Conservation (phyloP, 1,140 invertebrate species). For the Drosophila baimaii region DNA sequence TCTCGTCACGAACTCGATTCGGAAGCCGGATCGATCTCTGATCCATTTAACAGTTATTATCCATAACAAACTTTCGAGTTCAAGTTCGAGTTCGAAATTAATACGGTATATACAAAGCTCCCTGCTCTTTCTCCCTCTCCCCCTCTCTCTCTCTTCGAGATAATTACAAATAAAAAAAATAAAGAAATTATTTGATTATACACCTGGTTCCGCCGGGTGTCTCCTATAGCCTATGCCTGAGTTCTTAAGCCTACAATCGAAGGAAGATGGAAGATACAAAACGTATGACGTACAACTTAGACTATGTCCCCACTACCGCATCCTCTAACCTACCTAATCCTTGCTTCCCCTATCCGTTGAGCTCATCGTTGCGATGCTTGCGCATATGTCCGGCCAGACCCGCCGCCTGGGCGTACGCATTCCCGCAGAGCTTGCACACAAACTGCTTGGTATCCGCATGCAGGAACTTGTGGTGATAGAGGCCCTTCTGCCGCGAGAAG, state of each 20-base stretch:
- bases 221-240: slow-evolving; percentile 64
- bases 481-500: slow-evolving; percentile 93
- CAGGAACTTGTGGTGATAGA: slow-evolving; percentile 80
- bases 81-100: background rate
- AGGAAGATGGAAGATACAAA: slow-evolving; percentile 47
- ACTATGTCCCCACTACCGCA: background rate
- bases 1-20: background rate
- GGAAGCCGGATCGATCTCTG: background rate
- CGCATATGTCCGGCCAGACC: slow-evolving; percentile 84
- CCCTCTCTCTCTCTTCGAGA: background rate
- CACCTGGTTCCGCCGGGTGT: background rate
- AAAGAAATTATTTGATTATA: slow-evolving; percentile 7
- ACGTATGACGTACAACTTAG: slow-evolving; percentile 11
- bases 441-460: slow-evolving; percentile 77
- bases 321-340: background rate
- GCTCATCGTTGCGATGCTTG: slow-evolving; percentile 83
- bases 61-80: background rate
- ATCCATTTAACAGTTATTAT: background rate
- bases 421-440: slow-evolving; percentile 76
- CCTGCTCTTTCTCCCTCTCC: background rate
- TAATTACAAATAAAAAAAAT: background rate
- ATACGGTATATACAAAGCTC: background rate
- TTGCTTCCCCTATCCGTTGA: slow-evolving; percentile 34
- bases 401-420: slow-evolving; percentile 78
- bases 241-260: slow-evolving; percentile 48